phyloP scores from a whole-genome alignment of 2,797 vertebrate genomes.

The Pseudochaenichthys georgianus region DNA sequence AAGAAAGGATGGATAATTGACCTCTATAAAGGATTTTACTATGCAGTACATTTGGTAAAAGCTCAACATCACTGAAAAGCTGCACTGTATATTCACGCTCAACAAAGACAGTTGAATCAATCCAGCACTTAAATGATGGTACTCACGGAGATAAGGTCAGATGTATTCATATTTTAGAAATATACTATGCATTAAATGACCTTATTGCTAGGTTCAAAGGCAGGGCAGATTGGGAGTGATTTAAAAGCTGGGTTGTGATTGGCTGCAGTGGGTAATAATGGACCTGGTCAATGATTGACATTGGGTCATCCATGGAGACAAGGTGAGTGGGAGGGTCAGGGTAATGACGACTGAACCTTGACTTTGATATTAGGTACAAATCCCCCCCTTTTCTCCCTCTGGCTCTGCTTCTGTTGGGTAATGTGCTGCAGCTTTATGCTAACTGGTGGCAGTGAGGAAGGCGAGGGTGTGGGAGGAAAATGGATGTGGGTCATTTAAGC shows the following conservation, averaged over 20 bases:
- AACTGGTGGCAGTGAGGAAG: constrained; percentile 61
- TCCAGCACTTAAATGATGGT: background rate
- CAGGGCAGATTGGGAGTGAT: constrained; percentile 55
- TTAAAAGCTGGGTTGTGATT: constrained; percentile 61
- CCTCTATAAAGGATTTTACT: background rate
- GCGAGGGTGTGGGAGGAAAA: constrained; percentile 74
- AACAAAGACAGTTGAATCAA: background rate
- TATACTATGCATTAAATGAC: constrained; percentile 46
- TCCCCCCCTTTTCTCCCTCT: constrained; percentile 47
- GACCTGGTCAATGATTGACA: constrained; percentile 63
- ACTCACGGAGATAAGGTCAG: constrained; percentile 19
- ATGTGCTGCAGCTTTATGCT: constrained; percentile 67
- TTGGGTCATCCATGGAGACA: constrained; percentile 54
- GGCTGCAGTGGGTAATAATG: constrained; percentile 56
- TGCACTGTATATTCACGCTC: background rate
- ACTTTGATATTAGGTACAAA: constrained; percentile 46
- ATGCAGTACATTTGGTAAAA: no score
- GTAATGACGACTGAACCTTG: constrained; percentile 64
- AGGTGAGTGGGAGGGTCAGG: constrained; percentile 69
- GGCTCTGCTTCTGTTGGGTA: constrained; percentile 48
- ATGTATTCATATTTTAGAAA: constrained; percentile 61
- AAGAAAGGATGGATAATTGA: background rate
- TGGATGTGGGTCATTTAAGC: constrained; percentile 75
- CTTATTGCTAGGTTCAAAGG: constrained; percentile 66
- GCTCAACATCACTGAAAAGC: background rate